Percentiles rank a stretch among this genome's conserved stretches.
These are phyloP conservation scores for Arctocebus calabarensis DNA, from an alignment of 2,797 vertebrate genomes.

Conservation along the genomic window DNA sequence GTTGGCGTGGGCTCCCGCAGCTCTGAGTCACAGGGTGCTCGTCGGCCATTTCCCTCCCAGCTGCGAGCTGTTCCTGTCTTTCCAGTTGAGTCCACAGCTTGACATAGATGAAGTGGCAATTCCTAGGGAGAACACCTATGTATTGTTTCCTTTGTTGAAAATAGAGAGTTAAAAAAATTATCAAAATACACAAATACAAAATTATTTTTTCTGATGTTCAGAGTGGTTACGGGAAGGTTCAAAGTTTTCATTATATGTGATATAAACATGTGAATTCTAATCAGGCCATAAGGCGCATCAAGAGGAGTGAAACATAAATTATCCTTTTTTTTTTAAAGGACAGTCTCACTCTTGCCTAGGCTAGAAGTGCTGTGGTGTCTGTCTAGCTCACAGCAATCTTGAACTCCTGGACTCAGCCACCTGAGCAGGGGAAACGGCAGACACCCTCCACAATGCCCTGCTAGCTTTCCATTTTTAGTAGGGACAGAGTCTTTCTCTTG, in stretches of 20 bases:
- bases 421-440: too few species aligned
- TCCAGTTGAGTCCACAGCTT: slow-evolving; percentile 4
- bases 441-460: too few species aligned
- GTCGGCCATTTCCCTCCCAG: background rate
- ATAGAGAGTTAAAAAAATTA: slow-evolving; percentile 13
- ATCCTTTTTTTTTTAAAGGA: background rate
- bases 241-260: background rate
- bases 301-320: background rate
- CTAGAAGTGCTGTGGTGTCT: too few species aligned
- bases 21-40: background rate
- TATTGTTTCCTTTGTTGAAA: slow-evolving; percentile 9
- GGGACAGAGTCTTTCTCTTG: too few species aligned
- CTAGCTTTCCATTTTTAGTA: too few species aligned
- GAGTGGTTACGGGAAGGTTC: background rate
- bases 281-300: background rate
- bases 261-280: background rate
- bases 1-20: background rate
- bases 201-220: slow-evolving; percentile 35
- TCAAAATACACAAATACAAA: background rate
- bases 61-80: slow-evolving; percentile 54
- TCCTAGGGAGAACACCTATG: background rate
- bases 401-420: too few species aligned
- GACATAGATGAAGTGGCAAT: background rate
- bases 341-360: too few species aligned
- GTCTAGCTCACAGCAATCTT: too few species aligned